A percentile compares a stretch with the other conserved stretches of the same genome.
phyloP scores from a whole-genome alignment of 2,888 invertebrate genomes.

The Hoplodrina blanda region DNA sequence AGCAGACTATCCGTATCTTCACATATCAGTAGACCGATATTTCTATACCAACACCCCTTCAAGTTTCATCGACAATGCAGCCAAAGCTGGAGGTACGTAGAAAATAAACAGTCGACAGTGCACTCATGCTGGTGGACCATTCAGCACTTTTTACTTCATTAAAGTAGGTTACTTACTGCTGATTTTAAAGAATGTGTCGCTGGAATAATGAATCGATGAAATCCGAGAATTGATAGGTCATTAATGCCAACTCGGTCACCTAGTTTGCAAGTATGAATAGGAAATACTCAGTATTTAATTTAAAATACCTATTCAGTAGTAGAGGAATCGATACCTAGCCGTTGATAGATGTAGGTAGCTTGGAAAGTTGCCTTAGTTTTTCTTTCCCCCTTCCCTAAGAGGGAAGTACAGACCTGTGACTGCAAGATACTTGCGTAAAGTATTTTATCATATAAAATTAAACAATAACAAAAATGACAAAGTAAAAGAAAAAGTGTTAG shows the following conservation, averaged over 20 bases:
- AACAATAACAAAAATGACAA: too few relatives aligned
- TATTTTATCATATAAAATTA: too few relatives aligned
- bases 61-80: background rate
- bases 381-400: too few relatives aligned
- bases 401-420: too few relatives aligned
- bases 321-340: background rate
- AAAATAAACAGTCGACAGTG: background rate
- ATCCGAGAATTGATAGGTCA: conserved; percentile 9
- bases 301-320: too few relatives aligned
- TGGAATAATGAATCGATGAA: conserved; percentile 28
- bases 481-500: too few relatives aligned
- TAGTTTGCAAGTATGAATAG: conserved; percentile 9
- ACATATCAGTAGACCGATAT: too few relatives aligned
- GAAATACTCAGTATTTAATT: background rate
- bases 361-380: too few relatives aligned
- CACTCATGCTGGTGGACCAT: background rate
- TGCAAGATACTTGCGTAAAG: too few relatives aligned
- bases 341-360: background rate
- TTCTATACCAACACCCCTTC: too few relatives aligned
- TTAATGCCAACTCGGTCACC: conserved; percentile 11
- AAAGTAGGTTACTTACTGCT: background rate
- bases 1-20: too few relatives aligned
- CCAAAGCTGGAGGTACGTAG: background rate
- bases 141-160: background rate
- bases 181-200: background rate